Base-by-base conservation (phyloP, 2,113 vertebrate species). In the Melospiza georgiana region DNA sequence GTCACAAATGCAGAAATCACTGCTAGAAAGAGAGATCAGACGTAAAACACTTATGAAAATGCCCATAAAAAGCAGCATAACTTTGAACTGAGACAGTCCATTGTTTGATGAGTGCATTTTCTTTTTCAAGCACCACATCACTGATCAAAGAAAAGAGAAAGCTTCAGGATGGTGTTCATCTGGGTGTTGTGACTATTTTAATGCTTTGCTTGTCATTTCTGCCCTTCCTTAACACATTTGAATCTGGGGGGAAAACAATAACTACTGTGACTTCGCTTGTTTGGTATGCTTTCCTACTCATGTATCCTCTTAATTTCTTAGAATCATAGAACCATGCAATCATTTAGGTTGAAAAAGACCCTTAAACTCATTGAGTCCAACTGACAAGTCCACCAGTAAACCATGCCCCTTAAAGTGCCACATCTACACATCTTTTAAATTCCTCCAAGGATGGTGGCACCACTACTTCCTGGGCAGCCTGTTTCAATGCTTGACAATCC, bases 31-130 rank as follows among this genome's bases (percentile, higher is more conserved):
- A 41, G 7, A 58, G 15, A 67, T 24, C 6, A 27, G 24, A 51
- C 21, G 19, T 89, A 46, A 81, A 87, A 41, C 37, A 10, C 6
- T 7, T 49, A 14, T 37, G 15, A 7, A 63, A 65, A 65, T 46
- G 8, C 4, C 10, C 37, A 11, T 31, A 8, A 7, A 67, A 65
- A 65, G 14, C 3, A 2, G 4, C 10, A n/a, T 27, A 22, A 27
- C n/a, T 81, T 63, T 78, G 30, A 51, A 65, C 8, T 28, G 39
- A 78, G 72, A 74, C 2, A 24, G 15, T 39, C n/a, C 14, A 7
- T 43, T 49, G 15, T 35, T 63, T 35, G 7, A 20, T 27, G 4
- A 1, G 1, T 28, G 7, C 1, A 0, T 82, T 85, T 59, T 82
- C 54, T 19, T 58, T 5, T 43, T 75, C 48, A 39, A 44, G 30